Conservation (phyloP, 2,797 vertebrate genomes). For the Lagodon rhomboides region DNA sequence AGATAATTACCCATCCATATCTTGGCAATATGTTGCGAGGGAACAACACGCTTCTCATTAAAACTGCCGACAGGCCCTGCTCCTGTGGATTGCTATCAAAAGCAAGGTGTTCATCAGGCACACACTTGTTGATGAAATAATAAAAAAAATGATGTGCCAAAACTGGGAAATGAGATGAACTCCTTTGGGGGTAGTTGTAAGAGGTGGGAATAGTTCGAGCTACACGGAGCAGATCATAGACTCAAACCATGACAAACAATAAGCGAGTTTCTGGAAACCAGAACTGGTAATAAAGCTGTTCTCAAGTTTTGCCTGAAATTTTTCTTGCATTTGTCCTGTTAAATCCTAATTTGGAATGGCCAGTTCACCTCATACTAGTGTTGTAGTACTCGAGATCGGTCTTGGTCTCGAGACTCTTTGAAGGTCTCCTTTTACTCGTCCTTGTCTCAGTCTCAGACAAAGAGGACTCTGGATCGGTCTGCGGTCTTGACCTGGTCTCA, state of each 20-base stretch:
- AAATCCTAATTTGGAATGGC: conserved; percentile 6
- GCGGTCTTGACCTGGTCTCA: too few species aligned
- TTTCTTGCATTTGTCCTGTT: neutral
- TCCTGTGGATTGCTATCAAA: conserved; percentile 65
- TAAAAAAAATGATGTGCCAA: conserved; percentile 24
- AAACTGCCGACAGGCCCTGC: conserved; percentile 52
- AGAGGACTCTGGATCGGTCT: too few species aligned
- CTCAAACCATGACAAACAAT: conserved; percentile 29
- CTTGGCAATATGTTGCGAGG: conserved; percentile 80
- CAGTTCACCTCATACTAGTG: neutral
- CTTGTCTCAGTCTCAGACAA: too few species aligned
- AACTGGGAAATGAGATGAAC: conserved; percentile 48
- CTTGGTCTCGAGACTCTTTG: too few species aligned
- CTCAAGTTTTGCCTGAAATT: neutral
- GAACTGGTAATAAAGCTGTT: conserved; percentile 3
- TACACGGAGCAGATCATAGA: conserved; percentile 15
- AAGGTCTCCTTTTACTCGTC: too few species aligned
- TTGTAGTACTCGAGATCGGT: too few species aligned
- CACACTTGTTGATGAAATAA: conserved; percentile 71
- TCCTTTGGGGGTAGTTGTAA: conserved; percentile 34
- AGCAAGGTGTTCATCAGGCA: conserved; percentile 60
- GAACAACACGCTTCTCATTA: conserved; percentile 76
- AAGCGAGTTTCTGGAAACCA: conserved; percentile 12
- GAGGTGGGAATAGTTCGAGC: conserved; percentile 26
- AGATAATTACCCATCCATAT: conserved; percentile 84